A percentile compares a stretch with the other conserved stretches of the same genome.
Evolutionary conservation across 2,113 vertebrate genomes (phyloP).

Genomic region (Phyllopteryx taeniolatus): DNA sequence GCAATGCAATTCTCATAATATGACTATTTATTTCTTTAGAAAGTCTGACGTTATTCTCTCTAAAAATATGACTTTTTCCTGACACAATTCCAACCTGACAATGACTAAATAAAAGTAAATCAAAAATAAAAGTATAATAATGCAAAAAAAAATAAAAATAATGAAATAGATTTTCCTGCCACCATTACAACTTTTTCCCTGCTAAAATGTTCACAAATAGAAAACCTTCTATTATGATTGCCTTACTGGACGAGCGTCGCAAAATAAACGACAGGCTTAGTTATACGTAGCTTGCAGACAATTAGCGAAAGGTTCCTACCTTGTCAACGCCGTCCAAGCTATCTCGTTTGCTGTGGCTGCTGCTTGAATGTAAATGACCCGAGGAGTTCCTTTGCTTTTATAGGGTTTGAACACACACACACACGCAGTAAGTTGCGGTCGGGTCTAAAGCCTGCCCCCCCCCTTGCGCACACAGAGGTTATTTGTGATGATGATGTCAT

Average conservation of each 20-base stretch:
- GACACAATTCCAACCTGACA: too few relatives aligned
- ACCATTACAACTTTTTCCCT: background rate
- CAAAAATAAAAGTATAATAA: too few relatives aligned
- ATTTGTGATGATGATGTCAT: constrained; percentile 69
- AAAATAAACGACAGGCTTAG: background rate
- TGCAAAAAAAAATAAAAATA: too few relatives aligned
- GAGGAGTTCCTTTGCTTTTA: constrained; percentile 46
- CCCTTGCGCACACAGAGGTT: constrained; percentile 38
- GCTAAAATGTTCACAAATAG: background rate
- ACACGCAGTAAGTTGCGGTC: constrained; percentile 6
- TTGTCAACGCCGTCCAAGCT: background rate
- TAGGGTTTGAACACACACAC: constrained; percentile 9
- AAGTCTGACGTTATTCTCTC: too few relatives aligned
- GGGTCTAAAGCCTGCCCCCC: background rate
- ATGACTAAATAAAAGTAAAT: too few relatives aligned
- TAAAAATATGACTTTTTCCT: too few relatives aligned
- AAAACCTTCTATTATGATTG: background rate
- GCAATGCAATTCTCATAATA: too few relatives aligned
- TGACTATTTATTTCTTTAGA: too few relatives aligned
- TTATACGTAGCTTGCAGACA: background rate
- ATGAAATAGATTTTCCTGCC: too few relatives aligned
- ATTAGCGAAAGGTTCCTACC: constrained; percentile 32
- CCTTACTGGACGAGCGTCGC: background rate
- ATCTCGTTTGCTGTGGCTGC: constrained; percentile 1
- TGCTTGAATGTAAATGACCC: constrained; percentile 26